Evolutionary conservation across 2,797 vertebrate genomes (phyloP).

Genomic region (Channallabes apus): DNA sequence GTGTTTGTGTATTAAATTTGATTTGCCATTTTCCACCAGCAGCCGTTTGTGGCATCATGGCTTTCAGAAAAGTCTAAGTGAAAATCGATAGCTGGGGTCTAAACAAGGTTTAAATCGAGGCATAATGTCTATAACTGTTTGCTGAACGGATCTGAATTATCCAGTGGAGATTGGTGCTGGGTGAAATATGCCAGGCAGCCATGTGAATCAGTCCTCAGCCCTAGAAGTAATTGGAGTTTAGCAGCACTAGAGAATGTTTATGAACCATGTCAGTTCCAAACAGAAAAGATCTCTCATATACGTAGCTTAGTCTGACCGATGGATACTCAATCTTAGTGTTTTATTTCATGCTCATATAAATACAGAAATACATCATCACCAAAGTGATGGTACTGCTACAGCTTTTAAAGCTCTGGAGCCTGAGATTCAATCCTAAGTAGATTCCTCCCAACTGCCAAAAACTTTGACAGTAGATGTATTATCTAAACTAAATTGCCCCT

Average conservation of each 20-base stretch:
- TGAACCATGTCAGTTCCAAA: constrained; percentile 21
- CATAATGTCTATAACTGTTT: constrained; percentile 59
- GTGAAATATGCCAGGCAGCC: constrained; percentile 43
- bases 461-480: not conserved
- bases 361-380: not conserved
- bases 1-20: constrained; percentile 59
- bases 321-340: not conserved
- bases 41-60: constrained; percentile 35
- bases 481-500: not conserved
- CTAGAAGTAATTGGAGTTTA: constrained; percentile 44
- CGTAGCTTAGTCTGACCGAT: not conserved
- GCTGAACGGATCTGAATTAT: constrained; percentile 46
- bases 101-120: constrained; percentile 61
- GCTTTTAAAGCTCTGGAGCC: not conserved
- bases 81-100: constrained; percentile 59
- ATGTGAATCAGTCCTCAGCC: constrained; percentile 40
- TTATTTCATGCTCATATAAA: not conserved
- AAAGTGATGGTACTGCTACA: not conserved
- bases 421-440: not conserved
- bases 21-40: constrained; percentile 58
- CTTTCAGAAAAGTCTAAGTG: constrained; percentile 53
- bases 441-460: not conserved
- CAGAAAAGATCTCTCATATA: not conserved
- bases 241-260: constrained; percentile 29
- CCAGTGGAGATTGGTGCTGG: constrained; percentile 35